A percentile compares a stretch with the other conserved stretches of the same genome.
These are phyloP conservation scores for Sepiola atlantica DNA, from an alignment of 2,888 invertebrate genomes.

Conservation along the genomic window DNA sequence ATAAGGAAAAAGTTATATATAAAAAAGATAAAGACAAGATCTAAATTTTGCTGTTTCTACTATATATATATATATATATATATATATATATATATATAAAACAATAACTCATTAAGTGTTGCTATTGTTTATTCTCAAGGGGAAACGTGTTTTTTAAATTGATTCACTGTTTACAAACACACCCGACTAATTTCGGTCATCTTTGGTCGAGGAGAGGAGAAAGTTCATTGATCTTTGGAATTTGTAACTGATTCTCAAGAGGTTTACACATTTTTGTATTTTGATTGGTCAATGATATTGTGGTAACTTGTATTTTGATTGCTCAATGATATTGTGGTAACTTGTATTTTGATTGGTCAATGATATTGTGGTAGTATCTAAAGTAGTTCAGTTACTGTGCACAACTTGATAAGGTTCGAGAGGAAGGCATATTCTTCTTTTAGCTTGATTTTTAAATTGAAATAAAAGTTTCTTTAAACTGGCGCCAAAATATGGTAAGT, in stretches of 20 bases:
- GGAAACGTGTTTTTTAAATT: not conserved
- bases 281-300: too few species aligned
- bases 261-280: not conserved
- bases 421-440: not conserved
- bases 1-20: too few species aligned
- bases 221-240: not conserved
- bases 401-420: not conserved
- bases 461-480: not conserved
- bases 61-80: too few species aligned
- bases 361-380: not conserved
- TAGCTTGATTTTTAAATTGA: not conserved
- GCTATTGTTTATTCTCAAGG: not conserved
- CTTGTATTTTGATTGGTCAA: not conserved
- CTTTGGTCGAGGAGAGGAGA: not conserved
- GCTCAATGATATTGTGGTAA: too few species aligned
- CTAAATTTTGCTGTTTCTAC: too few species aligned
- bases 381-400: not conserved
- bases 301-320: too few species aligned
- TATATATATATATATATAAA: too few species aligned
- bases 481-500: not conserved
- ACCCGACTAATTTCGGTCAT: not conserved
- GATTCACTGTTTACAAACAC: not conserved
- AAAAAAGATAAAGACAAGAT: too few species aligned
- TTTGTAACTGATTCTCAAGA: not conserved
- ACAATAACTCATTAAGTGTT: too few species aligned